Evolutionary conservation across 2,797 vertebrate genomes (phyloP), one percentile per base, ranked within the genome.

Genomic region (Takifugu rubripes): DNA sequence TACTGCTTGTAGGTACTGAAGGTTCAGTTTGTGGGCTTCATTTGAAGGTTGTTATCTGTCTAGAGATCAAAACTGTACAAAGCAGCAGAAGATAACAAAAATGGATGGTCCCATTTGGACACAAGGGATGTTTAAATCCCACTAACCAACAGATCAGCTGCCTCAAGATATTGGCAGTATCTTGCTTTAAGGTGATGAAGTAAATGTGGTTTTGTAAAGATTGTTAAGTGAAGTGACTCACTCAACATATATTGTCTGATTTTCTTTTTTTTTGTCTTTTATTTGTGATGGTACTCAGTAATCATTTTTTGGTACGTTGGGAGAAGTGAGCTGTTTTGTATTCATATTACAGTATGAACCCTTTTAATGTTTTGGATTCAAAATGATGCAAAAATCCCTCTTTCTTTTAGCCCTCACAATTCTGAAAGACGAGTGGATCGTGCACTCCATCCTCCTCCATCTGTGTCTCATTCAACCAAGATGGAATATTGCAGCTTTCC

Each of bases 381-480:
- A 21, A 21, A 21, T 21, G 33, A 8, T 2, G 5, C 8, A 5
- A 12, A 40, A 40, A 40, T 5, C 36, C 10, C 25, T 51, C 26
- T 55, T 66, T 42, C 59, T 53, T 44, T 24, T 25, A 31, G 51
- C 50, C 59, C 75, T 72, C 0, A 53, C 74, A 72, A 24, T 68
- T 75, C 64, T 71, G 69, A 78, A 77, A 69, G 74, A 68, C 63
- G 5, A 3, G 49, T 52, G 10, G 36, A 54, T 33, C 53, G 66
- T 71, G 58, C 59, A 72, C 75, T 68, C 68, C 72, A 49, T 71
- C 79, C 73, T 51, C 70, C 61, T 66, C 70, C 76, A 73, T 82
- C 69, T 81, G 86, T 59, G 60, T 69, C 68, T 51, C 71, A 55
- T 71, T 83, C 70, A 24, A 40, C 44, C 24, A 11, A 24, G 49